Percentiles rank a stretch among this genome's conserved stretches.
These are phyloP conservation scores for Polyploca ridens DNA, from an alignment of 2,888 invertebrate species.

Conservation along the genomic window DNA sequence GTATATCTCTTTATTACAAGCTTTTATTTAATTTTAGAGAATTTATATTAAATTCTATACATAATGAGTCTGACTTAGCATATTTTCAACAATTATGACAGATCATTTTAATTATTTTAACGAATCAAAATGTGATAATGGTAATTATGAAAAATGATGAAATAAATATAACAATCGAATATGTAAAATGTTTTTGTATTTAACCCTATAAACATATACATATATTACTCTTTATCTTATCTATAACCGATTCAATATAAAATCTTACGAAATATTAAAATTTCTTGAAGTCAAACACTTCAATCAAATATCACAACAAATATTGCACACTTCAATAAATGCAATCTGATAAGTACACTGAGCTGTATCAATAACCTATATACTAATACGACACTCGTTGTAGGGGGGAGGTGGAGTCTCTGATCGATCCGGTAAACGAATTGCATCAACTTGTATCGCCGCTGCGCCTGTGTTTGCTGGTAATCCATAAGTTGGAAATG, in stretches of 20 bases:
- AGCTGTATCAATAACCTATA: slow-evolving; percentile 31
- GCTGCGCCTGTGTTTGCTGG: slow-evolving; percentile 50
- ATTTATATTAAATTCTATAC: slow-evolving; percentile 78
- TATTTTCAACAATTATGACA: slow-evolving; percentile 66
- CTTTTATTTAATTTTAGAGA: slow-evolving; percentile 49
- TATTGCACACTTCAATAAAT: slow-evolving; percentile 18
- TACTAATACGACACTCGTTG: slow-evolving; percentile 66
- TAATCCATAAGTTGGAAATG: slow-evolving; percentile 56
- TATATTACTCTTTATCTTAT: slow-evolving; percentile 15
- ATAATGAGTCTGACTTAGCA: slow-evolving; percentile 76
- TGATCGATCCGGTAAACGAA: slow-evolving; percentile 57
- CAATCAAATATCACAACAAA: slow-evolving; percentile 16
- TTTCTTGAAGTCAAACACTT: slow-evolving; percentile 10
- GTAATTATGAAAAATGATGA: slow-evolving; percentile 61
- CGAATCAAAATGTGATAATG: slow-evolving; percentile 76
- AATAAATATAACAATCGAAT: slow-evolving; percentile 43
- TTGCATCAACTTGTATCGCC: slow-evolving; percentile 59
- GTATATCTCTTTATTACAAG: slow-evolving; percentile 48
- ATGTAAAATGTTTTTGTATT: slow-evolving; percentile 28
- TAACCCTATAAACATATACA: slow-evolving; percentile 16
- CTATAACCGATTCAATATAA: slow-evolving; percentile 26
- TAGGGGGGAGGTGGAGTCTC: slow-evolving; percentile 81
- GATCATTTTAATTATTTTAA: slow-evolving; percentile 65
- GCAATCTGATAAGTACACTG: slow-evolving; percentile 17
- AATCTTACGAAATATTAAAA: slow-evolving; percentile 23